These are phyloP conservation scores for Spongia lamella DNA, from an alignment of 37 sponge, comb jelly and placozoan genomes.

Conservation along the genomic window DNA sequence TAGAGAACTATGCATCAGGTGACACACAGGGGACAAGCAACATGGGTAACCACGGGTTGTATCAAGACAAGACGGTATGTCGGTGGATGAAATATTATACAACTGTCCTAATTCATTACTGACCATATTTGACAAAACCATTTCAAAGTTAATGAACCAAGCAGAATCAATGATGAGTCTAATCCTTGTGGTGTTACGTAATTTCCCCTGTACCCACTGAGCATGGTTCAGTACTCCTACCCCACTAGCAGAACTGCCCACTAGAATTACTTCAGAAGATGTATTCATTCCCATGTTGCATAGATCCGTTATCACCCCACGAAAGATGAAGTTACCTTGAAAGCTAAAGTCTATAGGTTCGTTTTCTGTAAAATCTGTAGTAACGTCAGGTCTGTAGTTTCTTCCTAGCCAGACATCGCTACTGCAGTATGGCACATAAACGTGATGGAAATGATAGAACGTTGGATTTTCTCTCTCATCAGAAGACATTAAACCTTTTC, in stretches of 20 bases:
- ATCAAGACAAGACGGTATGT: conserved; percentile 32
- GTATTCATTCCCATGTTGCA: conserved; percentile 8
- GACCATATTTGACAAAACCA: conserved; percentile 7
- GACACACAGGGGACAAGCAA: conserved; percentile 59
- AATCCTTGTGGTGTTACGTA: conserved; percentile 6
- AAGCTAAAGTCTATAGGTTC: conserved; percentile 37
- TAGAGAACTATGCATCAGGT: conserved; percentile 33
- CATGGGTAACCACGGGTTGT: conserved; percentile 52
- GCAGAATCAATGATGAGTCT: conserved; percentile 62
- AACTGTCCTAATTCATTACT: neutral
- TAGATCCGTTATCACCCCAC: conserved; percentile 41
- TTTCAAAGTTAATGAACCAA: conserved; percentile 61
- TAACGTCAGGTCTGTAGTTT: neutral
- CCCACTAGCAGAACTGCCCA: conserved; percentile 68
- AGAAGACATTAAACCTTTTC: conserved; percentile 58
- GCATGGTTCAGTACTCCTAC: conserved; percentile 61
- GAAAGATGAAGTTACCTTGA: conserved; percentile 46
- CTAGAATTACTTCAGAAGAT: conserved; percentile 49
- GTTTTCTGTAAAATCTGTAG: neutral
- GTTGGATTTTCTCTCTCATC: conserved; percentile 20
- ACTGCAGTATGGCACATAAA: conserved; percentile 74
- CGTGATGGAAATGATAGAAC: conserved; percentile 51
- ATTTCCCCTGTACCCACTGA: conserved; percentile 23
- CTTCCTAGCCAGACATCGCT: conserved; percentile 65
- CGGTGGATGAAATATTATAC: conserved; percentile 6